Evolutionary conservation across 2,797 vertebrate genomes (phyloP), one percentile per base, ranked within the genome.

Genomic region (Myotis pilosus): DNA sequence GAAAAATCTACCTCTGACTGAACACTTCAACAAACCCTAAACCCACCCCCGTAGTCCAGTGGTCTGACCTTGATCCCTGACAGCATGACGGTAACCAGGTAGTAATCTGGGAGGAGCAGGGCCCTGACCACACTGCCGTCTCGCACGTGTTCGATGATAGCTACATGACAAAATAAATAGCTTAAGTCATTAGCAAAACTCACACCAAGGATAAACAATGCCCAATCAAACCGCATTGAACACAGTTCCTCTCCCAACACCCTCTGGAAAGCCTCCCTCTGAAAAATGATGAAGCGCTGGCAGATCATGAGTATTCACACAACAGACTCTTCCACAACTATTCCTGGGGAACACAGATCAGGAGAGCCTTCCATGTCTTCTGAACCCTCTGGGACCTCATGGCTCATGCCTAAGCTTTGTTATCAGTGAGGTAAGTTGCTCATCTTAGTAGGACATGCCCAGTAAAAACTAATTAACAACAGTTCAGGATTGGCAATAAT

Each of bases 11-110:
- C 15, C 57, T 15, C 51, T 57, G 51, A 71, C 6, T 55, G 28
- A 95, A 78, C 6, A 51, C 38, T 33, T 92, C 68, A 75, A 82
- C 28, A 78, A 85, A 84, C 51, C 41, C 71, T 55, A 23, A 15
- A n/a, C 51, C 94, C 90, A 78, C 53, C 78, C 78, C 60, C 8
- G 0, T 0, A 60, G 72, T 44, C 85, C 86, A 75, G 20, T 9
- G 57, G 22, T 51, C 98, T 98, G 98, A 99, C 99, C 99, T 99
- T 99, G 89, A 99, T 96, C 96, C 99, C 99, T 44, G 99, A 99
- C 92, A 99, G 98, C 99, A 99, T 99, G 95, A 99, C 99, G 0
- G 99, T 99, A 75, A 99, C 99, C 98, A 99, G 98, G 98, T 99
- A 99, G 98, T 98, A 97, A 96, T 99, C 99, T 0, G 99, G 99